Base-by-base conservation (phyloP, 2,888 invertebrate genomes). In the Euzophera pinguis region DNA sequence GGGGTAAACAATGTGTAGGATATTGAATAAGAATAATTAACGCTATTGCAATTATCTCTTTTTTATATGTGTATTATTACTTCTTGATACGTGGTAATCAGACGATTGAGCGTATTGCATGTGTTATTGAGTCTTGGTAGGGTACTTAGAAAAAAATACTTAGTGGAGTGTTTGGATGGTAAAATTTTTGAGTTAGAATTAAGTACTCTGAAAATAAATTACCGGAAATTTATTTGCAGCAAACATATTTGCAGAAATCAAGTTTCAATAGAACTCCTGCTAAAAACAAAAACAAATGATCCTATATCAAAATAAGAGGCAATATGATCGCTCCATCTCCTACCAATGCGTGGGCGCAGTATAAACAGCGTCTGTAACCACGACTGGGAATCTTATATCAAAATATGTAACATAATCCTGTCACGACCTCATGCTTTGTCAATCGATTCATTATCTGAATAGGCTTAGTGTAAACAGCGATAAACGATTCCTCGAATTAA, bases 41-140 rank as follows among this genome's bases (percentile, higher is more conserved):
- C n/a, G n/a, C n/a, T n/a, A n/a, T n/a, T n/a, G n/a, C n/a, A n/a
- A n/a, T n/a, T n/a, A n/a, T n/a, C n/a, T n/a, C n/a, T n/a, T n/a
- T n/a, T n/a, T n/a, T n/a, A n/a, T n/a, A n/a, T n/a, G n/a, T n/a
- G n/a, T n/a, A n/a, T n/a, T n/a, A n/a, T n/a, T n/a, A n/a, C 43
- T 45, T 7, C 42, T 8, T 14, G 43, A 45, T 45, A 27, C 43
- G 43, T 45, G 43, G 43, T 5, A 29, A 45, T 32, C 43, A 8
- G 0, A 2, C 29, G 32, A 45, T 45, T 29, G 43, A n/a, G 8
- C 5, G 3, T n/a, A 7, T 29, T 43, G 27, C 27, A 43, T 13
- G 13, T 43, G 27, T 12, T 8, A 8, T 29, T 22, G n/a, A n/a
- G n/a, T n/a, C n/a, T n/a, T n/a, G n/a, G n/a, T 22, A 22, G 22